Evolutionary conservation across 92 coral and sea anemone genomes (phyloP), one percentile per base, ranked within the genome.

Genomic region (Desmophyllum pertusum): DNA sequence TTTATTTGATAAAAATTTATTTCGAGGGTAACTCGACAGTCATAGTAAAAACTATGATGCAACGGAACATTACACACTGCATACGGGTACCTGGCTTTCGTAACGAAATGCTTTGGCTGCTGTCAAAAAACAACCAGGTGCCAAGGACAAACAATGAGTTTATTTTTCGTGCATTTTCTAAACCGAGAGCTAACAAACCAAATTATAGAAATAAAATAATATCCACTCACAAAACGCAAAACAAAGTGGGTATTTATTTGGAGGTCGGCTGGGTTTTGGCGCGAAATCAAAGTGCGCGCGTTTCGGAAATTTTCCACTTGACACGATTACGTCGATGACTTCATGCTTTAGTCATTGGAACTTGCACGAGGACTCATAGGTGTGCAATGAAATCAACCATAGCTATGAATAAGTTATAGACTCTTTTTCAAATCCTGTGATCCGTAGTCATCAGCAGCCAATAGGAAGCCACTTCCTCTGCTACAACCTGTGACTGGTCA

Each of bases 401-500:
- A 77, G 69, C 90, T 79, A 81, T 77, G 21, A 62, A 85, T 79
- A 85, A 81, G 83, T 89, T 61, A 89, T 89, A 63, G 45, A 59
- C 80, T 81, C n/a, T 83, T 85, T 81, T 77, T 74, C 84, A 76
- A 79, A 87, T 83, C 84, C 80, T 76, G 70, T 70, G 77, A 38
- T 80, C 87, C 90, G 84, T 87, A 75, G 92, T 86, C 92, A 75
- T 81, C 73, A 45, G 13, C 83, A 69, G 70, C 86, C 88, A 92
- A 90, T 86, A 62, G 81, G 77, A 76, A 46, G 64, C 36, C 72
- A 70, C 38, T 71, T 76, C 74, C 81, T 35, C 35, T 73, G 64
- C 90, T 70, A 82, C 75, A 70, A 86, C 87, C 93, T 76, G 88
- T 43, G 83, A 77, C 83, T 79, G 93, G 89, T 82, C 95, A 85